Evolutionary conservation across 2,113 vertebrate genomes (phyloP), one percentile per base, ranked within the genome.

Genomic region (Struthidea cinerea): DNA sequence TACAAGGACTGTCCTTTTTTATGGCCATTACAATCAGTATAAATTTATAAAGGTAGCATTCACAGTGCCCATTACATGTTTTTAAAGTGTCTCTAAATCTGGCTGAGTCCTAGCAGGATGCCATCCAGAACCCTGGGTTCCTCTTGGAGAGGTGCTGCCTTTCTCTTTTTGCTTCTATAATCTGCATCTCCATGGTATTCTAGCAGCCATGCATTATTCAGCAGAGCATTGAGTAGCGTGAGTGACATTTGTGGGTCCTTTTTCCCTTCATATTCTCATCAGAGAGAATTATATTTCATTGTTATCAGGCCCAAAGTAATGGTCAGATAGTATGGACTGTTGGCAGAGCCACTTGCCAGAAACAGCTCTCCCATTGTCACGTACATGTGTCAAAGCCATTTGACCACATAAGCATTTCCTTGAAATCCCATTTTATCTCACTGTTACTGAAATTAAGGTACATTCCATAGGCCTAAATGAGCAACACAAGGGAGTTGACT

Each of bases 161-260:
- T 80, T 77, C 70, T 50, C 42, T 65, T 90, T 87, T 65, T 84
- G 18, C 71, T 82, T 94, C 84, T 65, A 11, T 53, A 87, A 77
- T 92, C 84, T 94, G 47, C 86, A 70, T 85, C 65, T 88, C 64
- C 73, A 44, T 22, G 53, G 79, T 78, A 87, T 41, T 87, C 50
- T 30, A 73, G 87, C 74, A 87, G 35, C 67, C 47, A 83, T 83
- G 55, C 39, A 93, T 93, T 93, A 93, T 94, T 91, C 94, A 95
- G 59, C 4, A 88, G 78, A 90, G 63, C 59, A 77, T 0, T 93
- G 23, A 87, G 64, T 28, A 89, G 39, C 33, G 24, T 76, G 49
- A 91, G 28, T 79, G 84, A 87, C 77, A 75, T 55, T 79, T 68
- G 56, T 94, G 82, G 44, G 71, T 80, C 59, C 37, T 88, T 95